Base-by-base conservation (phyloP, 1,140 invertebrate species). In the Dendrolimus kikuchii region DNA sequence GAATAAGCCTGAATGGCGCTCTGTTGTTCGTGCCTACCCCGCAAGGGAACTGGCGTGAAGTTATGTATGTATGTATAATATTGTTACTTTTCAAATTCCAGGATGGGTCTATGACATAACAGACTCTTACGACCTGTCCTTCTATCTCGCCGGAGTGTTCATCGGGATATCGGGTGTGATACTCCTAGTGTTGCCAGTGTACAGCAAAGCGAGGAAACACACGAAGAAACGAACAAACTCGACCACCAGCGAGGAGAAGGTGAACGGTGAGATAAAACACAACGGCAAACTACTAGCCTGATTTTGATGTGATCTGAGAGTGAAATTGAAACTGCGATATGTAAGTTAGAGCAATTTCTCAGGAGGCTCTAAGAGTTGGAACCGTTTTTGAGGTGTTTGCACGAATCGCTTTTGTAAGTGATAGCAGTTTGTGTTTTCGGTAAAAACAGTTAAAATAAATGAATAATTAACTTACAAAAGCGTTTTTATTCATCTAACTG, bases 91-190 rank as follows among this genome's bases (percentile, higher is more conserved):
- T 38, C 7, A 38, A 7, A 40, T 90, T 92, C 59, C 79, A 95
- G 94, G 94, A 38, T 95, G 92, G 91, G 81, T 96, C 5, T 94
- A 91, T 76, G 94, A 96, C 74, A 87, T 93, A 5, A 95, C 94
- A 0, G 91, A 90, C 39, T 91, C 89, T 5, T 96, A 96, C 82
- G 90, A 95, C 69, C 77, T 93, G n/a, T 94, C 96, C 0, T 98
- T 97, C 87, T 96, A 95, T 82, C 79, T 95, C 53, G 93, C 95
- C 23, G 96, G 96, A 5, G 88, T 94, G 44, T 96, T 96, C 81
- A 95, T 97, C 53, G 91, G 92, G 41, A 57, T 98, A 9, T 97
- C 95, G 53, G 97, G 96, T 5, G 63, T 92, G 10, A 91, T 97
- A 52, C 81, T 98, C 46, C 84, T 95, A 44, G 76, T 94, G 7